Evolutionary conservation across 2,797 vertebrate species (phyloP), one percentile per base, ranked within the genome.

Genomic region (Manis pentadactyla): DNA sequence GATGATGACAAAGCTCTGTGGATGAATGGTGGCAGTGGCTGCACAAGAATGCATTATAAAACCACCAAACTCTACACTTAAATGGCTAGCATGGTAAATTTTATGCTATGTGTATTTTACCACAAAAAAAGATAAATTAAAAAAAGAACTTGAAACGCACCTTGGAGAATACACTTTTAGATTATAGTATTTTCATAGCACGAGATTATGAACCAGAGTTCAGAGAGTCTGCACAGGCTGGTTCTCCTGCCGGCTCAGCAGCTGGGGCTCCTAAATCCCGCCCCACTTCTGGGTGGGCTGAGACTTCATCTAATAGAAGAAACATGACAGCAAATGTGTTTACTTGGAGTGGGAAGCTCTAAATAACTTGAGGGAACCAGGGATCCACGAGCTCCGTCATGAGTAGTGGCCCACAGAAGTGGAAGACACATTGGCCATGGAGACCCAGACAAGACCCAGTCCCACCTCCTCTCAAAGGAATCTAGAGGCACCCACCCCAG

Each of bases 251-350:
- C n/a, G 8, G n/a, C 73, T 75, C 25, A 9, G 13, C 0, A 1
- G 4, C 49, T 23, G 46, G 18, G 1, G 64, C 59, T 42, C 29
- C 42, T 42, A 21, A 19, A 69, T 46, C 68, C 31, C 0, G 5
- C 46, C 83, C 81, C 68, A 10, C 37, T 64, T 53, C 39, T 31
- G 49, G 71, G 66, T 12, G 39, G 19, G 75, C 57, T 68, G 73
- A 87, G 73, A 49, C 46, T 92, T 61, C 46, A 91, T 79, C 37
- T 87, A 69, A 37, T 63, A 74, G 82, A 87, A 83, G 82, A 68
- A 68, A 63, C 37, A n/a, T 10, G 8, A 68, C 17, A 77, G 42
- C 39, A 93, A 79, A 59, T 5, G 31, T 55, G n/a, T 61, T 42
- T 87, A 71, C 37, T 42, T 39, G 13, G 5, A 27, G 49, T 61